A percentile compares a stretch with the other conserved stretches of the same genome.
Conservation (phyloP, 2,113 vertebrate genomes). For the Macrotis lagotis region DNA sequence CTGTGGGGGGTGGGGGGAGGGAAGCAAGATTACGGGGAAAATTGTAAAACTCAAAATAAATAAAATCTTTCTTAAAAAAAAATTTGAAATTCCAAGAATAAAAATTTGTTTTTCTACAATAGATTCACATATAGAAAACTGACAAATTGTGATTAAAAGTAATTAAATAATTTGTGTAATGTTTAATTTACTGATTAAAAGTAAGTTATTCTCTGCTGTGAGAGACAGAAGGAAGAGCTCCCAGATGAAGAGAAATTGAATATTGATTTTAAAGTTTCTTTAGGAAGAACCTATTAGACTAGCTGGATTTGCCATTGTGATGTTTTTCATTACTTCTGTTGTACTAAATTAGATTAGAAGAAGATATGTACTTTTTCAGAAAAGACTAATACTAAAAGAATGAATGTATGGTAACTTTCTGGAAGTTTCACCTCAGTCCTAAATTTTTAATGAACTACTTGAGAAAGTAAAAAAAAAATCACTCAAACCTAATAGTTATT, state of each 20-base stretch:
- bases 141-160: conserved; percentile 54
- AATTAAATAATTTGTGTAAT: conserved; percentile 40
- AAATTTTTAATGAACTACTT: conserved; percentile 42
- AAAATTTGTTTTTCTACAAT: conserved; percentile 50
- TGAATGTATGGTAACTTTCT: not conserved
- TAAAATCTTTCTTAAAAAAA: too few relatives aligned
- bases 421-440: not conserved
- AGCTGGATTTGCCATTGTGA: not conserved
- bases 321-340: not conserved
- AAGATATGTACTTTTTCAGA: not conserved
- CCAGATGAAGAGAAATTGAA: conserved; percentile 43
- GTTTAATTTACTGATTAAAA: conserved; percentile 66
- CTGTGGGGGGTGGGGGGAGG: too few relatives aligned
- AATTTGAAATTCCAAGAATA: conserved; percentile 39
- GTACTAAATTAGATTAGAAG: not conserved
- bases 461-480: not conserved
- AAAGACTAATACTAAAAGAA: conserved; percentile 6
- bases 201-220: conserved; percentile 49
- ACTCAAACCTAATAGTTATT: conserved; percentile 11
- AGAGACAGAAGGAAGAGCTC: conserved; percentile 36
- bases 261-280: conserved; percentile 56
- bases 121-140: conserved; percentile 41
- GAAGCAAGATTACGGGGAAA: too few relatives aligned
- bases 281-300: not conserved
- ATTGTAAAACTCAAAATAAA: too few relatives aligned